These are phyloP conservation scores for Tokudaia tokunoshimensis DNA, from an alignment of 2,797 vertebrate species.

Conservation along the genomic window DNA sequence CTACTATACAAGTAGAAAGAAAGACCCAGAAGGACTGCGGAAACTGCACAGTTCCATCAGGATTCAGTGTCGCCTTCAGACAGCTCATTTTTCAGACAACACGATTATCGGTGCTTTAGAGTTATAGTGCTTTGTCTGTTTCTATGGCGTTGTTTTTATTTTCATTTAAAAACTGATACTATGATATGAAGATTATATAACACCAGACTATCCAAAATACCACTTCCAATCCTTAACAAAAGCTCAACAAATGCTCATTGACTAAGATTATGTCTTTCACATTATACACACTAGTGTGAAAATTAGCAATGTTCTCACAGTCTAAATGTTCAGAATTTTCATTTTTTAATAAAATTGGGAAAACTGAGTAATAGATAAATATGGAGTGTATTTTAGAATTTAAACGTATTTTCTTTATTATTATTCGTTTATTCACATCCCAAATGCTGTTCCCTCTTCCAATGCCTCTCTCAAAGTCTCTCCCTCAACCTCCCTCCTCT, in stretches of 20 bases:
- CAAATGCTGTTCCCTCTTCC: background rate
- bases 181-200: background rate
- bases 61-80: background rate
- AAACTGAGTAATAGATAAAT: conserved; percentile 37
- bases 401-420: background rate
- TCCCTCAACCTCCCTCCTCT: background rate
- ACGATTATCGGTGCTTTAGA: background rate
- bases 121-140: background rate
- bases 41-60: background rate
- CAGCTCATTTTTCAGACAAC: conserved; percentile 15
- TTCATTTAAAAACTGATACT: background rate
- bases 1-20: background rate
- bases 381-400: background rate
- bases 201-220: background rate
- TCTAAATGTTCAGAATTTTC: background rate
- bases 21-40: background rate
- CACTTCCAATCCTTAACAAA: background rate
- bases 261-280: background rate
- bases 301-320: background rate
- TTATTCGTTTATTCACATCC: background rate
- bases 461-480: background rate
- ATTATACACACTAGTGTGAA: background rate
- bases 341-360: background rate
- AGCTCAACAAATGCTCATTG: background rate
- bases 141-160: conserved; percentile 8